These are phyloP conservation scores for Microhierax caerulescens DNA, from an alignment of 2,797 vertebrate genomes.

Conservation along the genomic window DNA sequence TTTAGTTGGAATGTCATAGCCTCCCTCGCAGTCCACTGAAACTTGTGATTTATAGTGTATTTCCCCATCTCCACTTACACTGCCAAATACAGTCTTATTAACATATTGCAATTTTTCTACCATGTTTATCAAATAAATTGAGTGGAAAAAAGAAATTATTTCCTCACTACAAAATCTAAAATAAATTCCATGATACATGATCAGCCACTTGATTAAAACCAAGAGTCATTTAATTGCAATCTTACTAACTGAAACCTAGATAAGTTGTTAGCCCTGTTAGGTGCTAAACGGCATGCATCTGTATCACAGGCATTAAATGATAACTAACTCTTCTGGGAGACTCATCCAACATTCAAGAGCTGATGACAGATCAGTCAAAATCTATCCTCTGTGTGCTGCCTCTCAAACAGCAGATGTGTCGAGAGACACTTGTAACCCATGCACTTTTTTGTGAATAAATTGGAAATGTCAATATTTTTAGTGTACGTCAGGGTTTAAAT, in stretches of 20 bases:
- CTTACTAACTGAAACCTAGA: background rate
- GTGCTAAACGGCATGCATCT: background rate
- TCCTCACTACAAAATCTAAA: background rate
- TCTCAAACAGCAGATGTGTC: background rate
- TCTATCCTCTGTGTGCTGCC: background rate
- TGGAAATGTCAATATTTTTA: background rate
- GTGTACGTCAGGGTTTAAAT: background rate
- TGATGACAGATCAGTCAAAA: background rate
- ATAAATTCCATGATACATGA: background rate
- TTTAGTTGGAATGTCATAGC: background rate
- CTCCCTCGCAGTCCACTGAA: background rate
- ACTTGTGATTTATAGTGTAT: background rate
- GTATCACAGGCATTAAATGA: background rate
- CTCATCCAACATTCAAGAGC: background rate
- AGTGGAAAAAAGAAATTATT: background rate
- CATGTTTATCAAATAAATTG: background rate
- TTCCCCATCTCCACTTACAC: background rate
- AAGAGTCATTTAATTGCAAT: background rate
- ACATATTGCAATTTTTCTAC: background rate
- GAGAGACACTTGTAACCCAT: background rate
- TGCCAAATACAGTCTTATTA: background rate
- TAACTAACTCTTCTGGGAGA: background rate
- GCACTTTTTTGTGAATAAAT: background rate
- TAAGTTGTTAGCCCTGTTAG: background rate
- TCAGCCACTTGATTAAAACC: background rate